Conservation (phyloP, 2,113 vertebrate genomes). For the Ibidorhyncha struthersii region DNA sequence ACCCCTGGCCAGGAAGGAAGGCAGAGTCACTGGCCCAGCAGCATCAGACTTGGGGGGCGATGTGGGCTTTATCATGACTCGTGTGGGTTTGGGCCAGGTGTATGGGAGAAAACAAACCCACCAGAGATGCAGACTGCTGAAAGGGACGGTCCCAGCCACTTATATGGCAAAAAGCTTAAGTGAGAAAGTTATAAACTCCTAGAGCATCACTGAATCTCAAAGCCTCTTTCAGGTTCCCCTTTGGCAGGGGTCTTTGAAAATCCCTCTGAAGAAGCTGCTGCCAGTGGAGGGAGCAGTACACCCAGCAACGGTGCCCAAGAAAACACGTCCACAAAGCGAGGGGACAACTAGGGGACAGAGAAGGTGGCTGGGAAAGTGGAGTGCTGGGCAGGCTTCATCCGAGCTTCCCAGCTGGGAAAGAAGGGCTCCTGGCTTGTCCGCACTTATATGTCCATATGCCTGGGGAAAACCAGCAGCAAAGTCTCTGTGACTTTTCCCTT, state of each 20-base stretch:
- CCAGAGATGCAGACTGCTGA: not conserved
- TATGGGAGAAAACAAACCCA: not conserved
- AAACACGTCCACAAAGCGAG: not conserved
- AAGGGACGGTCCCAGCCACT: not conserved
- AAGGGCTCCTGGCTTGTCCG: not conserved
- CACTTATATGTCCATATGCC: not conserved
- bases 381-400: not conserved
- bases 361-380: not conserved
- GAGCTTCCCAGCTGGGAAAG: not conserved
- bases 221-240: not conserved
- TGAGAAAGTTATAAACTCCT: not conserved
- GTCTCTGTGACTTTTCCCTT: not conserved
- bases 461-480: not conserved
- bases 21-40: not conserved
- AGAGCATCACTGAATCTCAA: not conserved
- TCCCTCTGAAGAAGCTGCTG: not conserved
- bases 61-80: not conserved
- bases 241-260: not conserved
- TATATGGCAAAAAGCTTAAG: not conserved
- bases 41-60: not conserved
- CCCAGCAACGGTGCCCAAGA: not conserved
- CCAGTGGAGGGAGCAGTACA: constrained; percentile 29
- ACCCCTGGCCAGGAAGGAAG: not conserved
- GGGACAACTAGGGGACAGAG: not conserved
- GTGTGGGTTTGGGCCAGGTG: rapidly evolving